Evolutionary conservation across 2,888 invertebrate genomes (phyloP).

Genomic region (Hydroisotoma schaefferi): DNA sequence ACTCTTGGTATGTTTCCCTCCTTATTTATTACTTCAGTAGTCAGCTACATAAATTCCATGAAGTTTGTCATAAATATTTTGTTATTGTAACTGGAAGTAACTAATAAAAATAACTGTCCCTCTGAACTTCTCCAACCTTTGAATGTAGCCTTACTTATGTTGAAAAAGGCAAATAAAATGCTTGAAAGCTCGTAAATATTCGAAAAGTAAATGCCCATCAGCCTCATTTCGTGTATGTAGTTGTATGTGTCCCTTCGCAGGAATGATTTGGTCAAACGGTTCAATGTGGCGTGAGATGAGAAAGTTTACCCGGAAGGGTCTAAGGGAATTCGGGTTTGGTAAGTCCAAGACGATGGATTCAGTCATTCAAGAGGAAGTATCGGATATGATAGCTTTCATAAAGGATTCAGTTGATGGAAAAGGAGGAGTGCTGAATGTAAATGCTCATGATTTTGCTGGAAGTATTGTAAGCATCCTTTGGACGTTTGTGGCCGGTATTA

Average conservation of each 20-base stretch:
- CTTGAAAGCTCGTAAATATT: background rate
- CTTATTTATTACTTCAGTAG: background rate
- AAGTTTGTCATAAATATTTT: background rate
- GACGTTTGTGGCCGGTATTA: conserved; percentile 1
- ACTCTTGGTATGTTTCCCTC: background rate
- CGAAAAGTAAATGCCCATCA: background rate
- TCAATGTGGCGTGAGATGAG: background rate
- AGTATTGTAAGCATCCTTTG: conserved; percentile 2
- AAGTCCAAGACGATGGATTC: background rate
- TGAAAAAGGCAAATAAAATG: no score
- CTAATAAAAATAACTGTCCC: no score
- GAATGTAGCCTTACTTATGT: no score
- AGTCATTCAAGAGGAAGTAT: background rate
- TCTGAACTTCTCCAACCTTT: no score
- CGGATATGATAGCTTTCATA: background rate
- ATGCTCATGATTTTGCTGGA: background rate
- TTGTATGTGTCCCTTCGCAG: background rate
- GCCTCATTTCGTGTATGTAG: background rate
- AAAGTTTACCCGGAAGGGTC: background rate
- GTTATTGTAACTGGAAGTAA: background rate
- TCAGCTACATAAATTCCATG: background rate
- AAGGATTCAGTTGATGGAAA: background rate
- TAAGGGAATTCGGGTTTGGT: conserved; percentile 9
- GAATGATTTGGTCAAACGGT: conserved; percentile 8
- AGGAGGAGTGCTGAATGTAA: background rate